Base-by-base conservation (phyloP, 1,140 invertebrate species). In the Drosophila sproati region DNA sequence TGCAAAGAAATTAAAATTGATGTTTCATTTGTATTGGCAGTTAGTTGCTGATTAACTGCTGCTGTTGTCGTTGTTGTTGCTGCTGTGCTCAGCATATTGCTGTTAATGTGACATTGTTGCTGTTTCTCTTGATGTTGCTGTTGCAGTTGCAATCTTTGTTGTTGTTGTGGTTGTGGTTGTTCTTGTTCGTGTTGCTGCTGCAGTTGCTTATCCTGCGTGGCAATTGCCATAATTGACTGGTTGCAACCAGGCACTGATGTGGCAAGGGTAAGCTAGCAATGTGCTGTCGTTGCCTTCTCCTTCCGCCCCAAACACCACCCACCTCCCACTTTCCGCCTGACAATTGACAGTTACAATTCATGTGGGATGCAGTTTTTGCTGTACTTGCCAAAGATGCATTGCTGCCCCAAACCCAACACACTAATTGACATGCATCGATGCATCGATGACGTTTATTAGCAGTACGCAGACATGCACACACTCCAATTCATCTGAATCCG, bases 371-470 rank as follows among this genome's bases (percentile, higher is more conserved):
- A 72, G 52, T 76, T 72, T 76, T 76, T 76, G 67, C 67, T 75
- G 73, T 45, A 57, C 79, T 78, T 81, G 79, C 51, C 70, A 73
- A 87, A 88, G 82, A 87, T 87, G 82, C 64, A 61, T 55, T 47
- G 52, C 35, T 79, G 71, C 81, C 45, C 68, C 70, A 20, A 20
- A 20, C 20, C 20, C 20, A 20, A 20, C 20, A 20, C 20, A 69
- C 77, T 87, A 87, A 87, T 87, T 87, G 83, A 80, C 83, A 87
- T 87, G 83, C 83, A 88, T 88, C 82, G 82, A 80, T 88, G 83
- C 79, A 87, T 82, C 83, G 83, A 87, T 87, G 83, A 87, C 83
- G 80, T 88, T 87, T 87, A 87, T 87, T 88, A 88, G 83, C 83
- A 77, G 80, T 75, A 68, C 83, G 83, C 83, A 80, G 83, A 71